Conservation (phyloP, 2,113 vertebrate genomes). For the Malurus elegans region DNA sequence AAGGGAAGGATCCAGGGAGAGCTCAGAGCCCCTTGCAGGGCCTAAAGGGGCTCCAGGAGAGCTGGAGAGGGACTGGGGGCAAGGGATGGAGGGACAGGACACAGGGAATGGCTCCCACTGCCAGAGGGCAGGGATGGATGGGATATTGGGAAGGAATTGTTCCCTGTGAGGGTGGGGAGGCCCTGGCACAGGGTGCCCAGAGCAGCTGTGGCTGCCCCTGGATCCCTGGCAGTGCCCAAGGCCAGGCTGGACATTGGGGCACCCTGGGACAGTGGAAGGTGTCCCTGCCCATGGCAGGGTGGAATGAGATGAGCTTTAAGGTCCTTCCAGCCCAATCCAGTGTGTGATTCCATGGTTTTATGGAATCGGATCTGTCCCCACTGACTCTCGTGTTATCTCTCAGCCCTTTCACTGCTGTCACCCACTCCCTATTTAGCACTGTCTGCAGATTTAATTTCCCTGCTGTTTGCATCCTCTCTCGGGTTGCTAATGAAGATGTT, state of each 20-base stretch:
- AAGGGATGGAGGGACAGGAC: too few relatives aligned
- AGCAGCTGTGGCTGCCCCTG: not conserved
- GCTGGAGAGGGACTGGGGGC: not conserved
- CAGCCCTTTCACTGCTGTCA: not conserved
- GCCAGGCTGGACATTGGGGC: not conserved
- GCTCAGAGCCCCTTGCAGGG: not conserved
- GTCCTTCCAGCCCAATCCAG: not conserved
- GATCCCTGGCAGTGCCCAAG: not conserved
- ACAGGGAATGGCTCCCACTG: not conserved
- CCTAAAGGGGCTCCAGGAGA: not conserved
- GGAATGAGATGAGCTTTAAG: not conserved
- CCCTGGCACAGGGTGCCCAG: not conserved
- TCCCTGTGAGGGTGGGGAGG: rapidly evolving
- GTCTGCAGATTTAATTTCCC: not conserved
- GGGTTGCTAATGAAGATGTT: conserved; percentile 28
- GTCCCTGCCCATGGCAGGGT: not conserved
- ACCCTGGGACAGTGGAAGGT: rapidly evolving
- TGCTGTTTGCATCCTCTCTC: not conserved
- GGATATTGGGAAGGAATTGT: not conserved
- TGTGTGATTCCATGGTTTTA: not conserved
- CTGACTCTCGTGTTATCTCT: not conserved
- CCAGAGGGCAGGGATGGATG: not conserved
- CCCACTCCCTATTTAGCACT: not conserved
- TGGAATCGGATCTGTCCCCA: not conserved
- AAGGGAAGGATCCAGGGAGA: not conserved